Conservation (phyloP, 2,797 vertebrate species). For the Agapornis canus region DNA sequence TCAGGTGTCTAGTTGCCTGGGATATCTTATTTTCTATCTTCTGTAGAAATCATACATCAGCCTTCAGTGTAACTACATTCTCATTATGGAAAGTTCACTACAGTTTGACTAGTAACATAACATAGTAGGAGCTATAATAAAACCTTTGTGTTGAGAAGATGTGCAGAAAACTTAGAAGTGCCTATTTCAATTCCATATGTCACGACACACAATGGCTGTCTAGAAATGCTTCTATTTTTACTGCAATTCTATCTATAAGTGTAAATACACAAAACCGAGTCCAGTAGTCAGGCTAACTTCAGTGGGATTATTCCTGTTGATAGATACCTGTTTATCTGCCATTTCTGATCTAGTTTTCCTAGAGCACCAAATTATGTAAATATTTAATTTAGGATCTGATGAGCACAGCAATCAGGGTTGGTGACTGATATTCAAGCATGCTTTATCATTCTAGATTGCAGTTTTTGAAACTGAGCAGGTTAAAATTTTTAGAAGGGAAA, state of each 20-base stretch:
- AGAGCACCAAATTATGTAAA: not conserved
- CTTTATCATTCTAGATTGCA: not conserved
- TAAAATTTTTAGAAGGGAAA: not conserved
- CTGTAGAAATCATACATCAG: not conserved
- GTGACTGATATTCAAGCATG: not conserved
- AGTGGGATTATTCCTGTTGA: not conserved
- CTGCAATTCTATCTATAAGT: not conserved
- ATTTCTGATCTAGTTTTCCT: not conserved
- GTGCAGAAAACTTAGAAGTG: not conserved
- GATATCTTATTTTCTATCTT: constrained; percentile 13
- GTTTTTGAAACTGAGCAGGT: not conserved
- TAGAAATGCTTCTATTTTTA: constrained; percentile 18
- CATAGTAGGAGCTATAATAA: not conserved
- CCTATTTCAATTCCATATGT: constrained; percentile 26
- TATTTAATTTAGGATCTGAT: not conserved
- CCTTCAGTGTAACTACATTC: not conserved
- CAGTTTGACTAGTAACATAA: not conserved
- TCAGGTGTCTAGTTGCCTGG: not conserved
- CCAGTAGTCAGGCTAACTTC: constrained; percentile 4
- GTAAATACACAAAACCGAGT: not conserved
- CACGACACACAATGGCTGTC: not conserved
- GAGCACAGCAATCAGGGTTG: not conserved
- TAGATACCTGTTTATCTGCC: not conserved
- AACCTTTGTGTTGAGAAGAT: constrained; percentile 1
- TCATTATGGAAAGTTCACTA: not conserved